Conservation (phyloP, 92 coral and sea anemone species). For the Desmophyllum pertusum region DNA sequence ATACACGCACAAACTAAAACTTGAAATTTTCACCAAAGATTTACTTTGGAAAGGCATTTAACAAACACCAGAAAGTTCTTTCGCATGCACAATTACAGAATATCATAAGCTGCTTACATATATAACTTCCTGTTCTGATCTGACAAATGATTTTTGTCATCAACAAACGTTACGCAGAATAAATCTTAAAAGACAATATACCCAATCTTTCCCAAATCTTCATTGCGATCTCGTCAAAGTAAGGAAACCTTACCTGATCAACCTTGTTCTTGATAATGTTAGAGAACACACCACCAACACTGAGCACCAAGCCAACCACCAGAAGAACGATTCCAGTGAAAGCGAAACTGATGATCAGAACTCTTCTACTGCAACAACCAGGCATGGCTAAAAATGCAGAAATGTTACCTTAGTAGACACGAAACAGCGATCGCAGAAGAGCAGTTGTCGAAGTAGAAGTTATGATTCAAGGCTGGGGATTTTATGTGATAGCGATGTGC, state of each 20-base stretch:
- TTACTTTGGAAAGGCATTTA: neutral
- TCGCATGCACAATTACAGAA: neutral
- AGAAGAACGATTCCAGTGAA: conserved; percentile 54
- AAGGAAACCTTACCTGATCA: conserved; percentile 57
- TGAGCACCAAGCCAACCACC: conserved; percentile 63
- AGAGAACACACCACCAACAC: conserved; percentile 63
- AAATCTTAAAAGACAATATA: too few relatives aligned
- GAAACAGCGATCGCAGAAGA: neutral
- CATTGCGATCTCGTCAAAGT: neutral
- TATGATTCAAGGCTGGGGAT: neutral
- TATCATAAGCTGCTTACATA: neutral
- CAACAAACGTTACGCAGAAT: too few relatives aligned
- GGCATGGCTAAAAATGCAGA: conserved; percentile 39
- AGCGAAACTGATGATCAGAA: conserved; percentile 41
- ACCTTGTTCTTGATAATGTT: conserved; percentile 61
- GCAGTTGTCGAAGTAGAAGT: neutral
- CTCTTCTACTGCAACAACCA: conserved; percentile 53
- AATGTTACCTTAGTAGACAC: too few relatives aligned
- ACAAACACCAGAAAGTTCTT: neutral
- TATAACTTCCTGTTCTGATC: neutral
- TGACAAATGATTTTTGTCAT: neutral
- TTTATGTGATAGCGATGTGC: neutral
- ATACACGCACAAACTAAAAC: neutral
- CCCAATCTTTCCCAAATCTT: neutral
- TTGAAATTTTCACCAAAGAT: neutral